Base-by-base conservation (phyloP, 2,113 vertebrate species). In the Chloropsis cyanopogon region DNA sequence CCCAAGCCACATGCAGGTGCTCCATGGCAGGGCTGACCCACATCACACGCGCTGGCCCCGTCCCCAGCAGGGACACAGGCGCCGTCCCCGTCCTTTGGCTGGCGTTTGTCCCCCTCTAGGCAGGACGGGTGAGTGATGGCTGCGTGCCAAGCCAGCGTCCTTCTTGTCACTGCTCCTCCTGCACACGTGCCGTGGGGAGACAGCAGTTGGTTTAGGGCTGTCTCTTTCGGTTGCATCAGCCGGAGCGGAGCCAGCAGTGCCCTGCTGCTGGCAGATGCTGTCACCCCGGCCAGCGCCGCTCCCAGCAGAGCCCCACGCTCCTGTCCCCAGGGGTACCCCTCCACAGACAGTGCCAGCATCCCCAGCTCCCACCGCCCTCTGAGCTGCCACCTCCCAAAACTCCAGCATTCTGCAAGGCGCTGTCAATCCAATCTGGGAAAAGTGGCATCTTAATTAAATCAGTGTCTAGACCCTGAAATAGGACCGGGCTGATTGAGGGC, bases 1-100 rank as follows among this genome's bases (percentile, higher is more conserved):
- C 33, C 23, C 4, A 2, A 8, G 22, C n/a, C 0, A 0, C 0
- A 0, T 6, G 37, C 4, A 0, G 28, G 31, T 39, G 37, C 68
- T 47, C 37, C 6, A 0, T 7, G 59, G 39, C 60, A 17, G 65
- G 59, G 44, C 54, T 60, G 81, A 50, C 59, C 80, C 76, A 19
- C 37, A 18, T 11, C 31, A 0, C 42, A 15, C 0, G 0, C 18
- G 4, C 17, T 3, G 3, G 15, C 59, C 69, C 31, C 0, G 0
- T 35, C 50, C 57, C 47, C 75, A 10, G 4, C 1, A 0, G 50
- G 60, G 54, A 44, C 12, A 2, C 19, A 4, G 12, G 23, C 16
- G 0, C 23, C 1, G 0, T 33, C 66, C 54, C 65, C 0, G 0
- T 65, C 53, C 46, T 33, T 44, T 2, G 26, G 46, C 52, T 25